phyloP scores from a whole-genome alignment of 2,888 invertebrate species.

The Hydriomena furcata region DNA sequence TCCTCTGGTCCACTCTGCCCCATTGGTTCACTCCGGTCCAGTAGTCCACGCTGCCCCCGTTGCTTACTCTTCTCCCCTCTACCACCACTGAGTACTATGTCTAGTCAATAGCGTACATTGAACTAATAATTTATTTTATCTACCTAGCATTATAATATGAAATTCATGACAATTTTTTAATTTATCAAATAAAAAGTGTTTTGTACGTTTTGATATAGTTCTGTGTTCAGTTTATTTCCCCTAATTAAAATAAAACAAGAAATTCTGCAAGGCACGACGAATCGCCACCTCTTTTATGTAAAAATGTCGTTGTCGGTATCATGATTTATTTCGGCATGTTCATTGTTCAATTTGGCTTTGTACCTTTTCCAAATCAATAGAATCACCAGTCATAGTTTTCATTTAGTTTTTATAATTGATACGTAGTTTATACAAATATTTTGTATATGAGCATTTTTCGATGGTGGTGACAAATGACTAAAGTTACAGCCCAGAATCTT shows the following conservation, averaged over 20 bases:
- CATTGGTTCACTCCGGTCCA: slow-evolving; percentile 37
- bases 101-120: slow-evolving; percentile 12
- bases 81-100: slow-evolving; percentile 19
- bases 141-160: not conserved
- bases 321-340: too few relatives aligned
- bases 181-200: slow-evolving; percentile 26
- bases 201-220: slow-evolving; percentile 22
- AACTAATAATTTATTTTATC: slow-evolving; percentile 12
- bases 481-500: too few relatives aligned
- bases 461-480: too few relatives aligned
- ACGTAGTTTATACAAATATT: too few relatives aligned
- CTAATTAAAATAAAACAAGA: too few relatives aligned
- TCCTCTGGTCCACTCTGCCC: slow-evolving; percentile 11
- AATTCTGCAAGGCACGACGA: too few relatives aligned
- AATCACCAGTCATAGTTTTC: too few relatives aligned
- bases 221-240: not conserved
- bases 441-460: too few relatives aligned
- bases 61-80: slow-evolving; percentile 15
- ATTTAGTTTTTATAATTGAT: too few relatives aligned
- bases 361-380: too few relatives aligned
- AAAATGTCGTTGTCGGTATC: not conserved
- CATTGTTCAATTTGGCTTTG: too few relatives aligned
- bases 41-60: slow-evolving; percentile 42
- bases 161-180: slow-evolving; percentile 5
- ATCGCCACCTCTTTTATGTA: not conserved